A percentile compares a stretch with the other conserved stretches of the same genome.
These are phyloP conservation scores for Colius striatus DNA, from an alignment of 2,113 vertebrate species.

Conservation along the genomic window DNA sequence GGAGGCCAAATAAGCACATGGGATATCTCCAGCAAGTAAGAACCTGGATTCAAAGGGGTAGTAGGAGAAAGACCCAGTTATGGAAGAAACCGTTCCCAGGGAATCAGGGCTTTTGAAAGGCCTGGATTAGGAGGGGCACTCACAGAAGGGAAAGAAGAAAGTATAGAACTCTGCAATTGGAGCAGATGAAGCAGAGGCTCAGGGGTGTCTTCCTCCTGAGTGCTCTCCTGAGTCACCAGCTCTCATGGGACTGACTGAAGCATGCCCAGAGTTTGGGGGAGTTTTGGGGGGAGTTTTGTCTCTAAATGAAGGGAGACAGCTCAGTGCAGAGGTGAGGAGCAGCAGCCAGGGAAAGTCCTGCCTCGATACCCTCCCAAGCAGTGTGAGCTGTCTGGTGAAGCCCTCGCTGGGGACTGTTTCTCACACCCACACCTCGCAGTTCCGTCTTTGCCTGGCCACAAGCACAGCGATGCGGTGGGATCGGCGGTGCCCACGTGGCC, in stretches of 20 bases:
- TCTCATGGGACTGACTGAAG: background rate
- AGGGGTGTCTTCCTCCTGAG: background rate
- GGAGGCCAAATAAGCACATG: background rate
- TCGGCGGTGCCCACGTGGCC: background rate
- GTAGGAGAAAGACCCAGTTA: background rate
- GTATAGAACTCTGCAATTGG: background rate
- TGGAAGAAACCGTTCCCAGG: background rate
- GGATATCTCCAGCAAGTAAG: background rate
- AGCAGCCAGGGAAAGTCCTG: background rate
- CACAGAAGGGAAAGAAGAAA: background rate
- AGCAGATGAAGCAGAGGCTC: background rate
- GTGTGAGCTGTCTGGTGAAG: background rate
- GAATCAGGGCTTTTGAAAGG: background rate
- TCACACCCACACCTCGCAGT: background rate
- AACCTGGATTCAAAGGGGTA: background rate
- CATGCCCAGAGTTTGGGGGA: background rate
- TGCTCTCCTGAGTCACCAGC: background rate
- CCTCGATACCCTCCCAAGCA: accelerated
- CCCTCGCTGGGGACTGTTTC: background rate
- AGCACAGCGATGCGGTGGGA: background rate
- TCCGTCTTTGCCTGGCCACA: background rate
- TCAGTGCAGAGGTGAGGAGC: background rate
- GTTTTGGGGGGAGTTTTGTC: background rate
- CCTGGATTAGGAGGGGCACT: background rate
- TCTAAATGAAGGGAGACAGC: background rate